phyloP scores from a whole-genome alignment of 1,140 invertebrate species.

The Dreissena polymorpha region DNA sequence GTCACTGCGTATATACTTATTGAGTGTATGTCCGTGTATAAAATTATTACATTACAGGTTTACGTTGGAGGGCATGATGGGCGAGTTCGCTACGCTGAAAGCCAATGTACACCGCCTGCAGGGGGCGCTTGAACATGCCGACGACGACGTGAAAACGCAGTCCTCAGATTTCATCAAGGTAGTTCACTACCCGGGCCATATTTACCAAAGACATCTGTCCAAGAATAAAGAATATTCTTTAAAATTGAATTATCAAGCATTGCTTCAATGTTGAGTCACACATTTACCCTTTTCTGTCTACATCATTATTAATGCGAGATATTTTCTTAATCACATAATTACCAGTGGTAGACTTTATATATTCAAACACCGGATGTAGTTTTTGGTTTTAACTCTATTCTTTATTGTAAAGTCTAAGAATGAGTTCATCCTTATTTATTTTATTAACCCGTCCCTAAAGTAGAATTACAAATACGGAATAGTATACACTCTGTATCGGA shows the following conservation, averaged over 20 bases:
- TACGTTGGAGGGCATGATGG: slow-evolving; percentile 93
- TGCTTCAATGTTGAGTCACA: no score
- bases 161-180: slow-evolving; percentile 94
- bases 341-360: no score
- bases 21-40: neutral
- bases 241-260: no score
- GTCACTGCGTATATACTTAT: neutral
- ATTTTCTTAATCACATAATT: no score
- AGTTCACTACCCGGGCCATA: neutral
- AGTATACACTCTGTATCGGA: neutral
- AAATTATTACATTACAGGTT: slow-evolving; percentile 83
- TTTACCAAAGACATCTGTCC: no score
- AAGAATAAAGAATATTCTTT: no score
- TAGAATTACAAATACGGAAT: neutral
- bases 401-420: no score
- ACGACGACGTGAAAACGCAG: slow-evolving; percentile 91
- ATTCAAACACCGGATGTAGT: no score
- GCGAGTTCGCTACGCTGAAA: slow-evolving; percentile 92
- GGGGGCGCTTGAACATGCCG: slow-evolving; percentile 88
- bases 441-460: neutral
- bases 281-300: no score
- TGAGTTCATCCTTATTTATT: no score
- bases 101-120: slow-evolving; percentile 90
- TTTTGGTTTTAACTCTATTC: no score
- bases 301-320: no score